Conservation (phyloP, 2,797 vertebrate genomes). For the Stomatorhinus walkeri region DNA sequence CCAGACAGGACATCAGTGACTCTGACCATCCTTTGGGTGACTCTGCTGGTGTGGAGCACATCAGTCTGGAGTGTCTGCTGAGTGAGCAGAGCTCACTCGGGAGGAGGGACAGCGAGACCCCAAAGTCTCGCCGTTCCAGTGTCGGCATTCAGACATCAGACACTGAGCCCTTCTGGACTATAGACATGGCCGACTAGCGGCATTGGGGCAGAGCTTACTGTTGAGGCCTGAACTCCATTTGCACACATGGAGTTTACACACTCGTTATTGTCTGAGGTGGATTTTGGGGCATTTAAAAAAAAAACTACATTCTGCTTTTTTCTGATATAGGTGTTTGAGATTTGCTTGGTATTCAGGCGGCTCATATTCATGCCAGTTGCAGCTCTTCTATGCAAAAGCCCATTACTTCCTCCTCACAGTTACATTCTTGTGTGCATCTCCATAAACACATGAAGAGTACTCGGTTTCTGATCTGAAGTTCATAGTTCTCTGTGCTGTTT, state of each 20-base stretch:
- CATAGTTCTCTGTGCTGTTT: background rate
- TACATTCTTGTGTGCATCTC: background rate
- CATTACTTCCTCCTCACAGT: background rate
- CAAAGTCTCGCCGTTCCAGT: constrained; percentile 54
- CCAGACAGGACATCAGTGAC: constrained; percentile 29
- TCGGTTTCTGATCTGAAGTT: background rate
- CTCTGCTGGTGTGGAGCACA: constrained; percentile 47
- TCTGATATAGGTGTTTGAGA: background rate
- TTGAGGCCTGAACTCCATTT: background rate
- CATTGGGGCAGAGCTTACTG: background rate
- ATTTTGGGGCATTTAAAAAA: constrained; percentile 34
- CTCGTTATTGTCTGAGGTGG: constrained; percentile 16
- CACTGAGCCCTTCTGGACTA: constrained; percentile 64
- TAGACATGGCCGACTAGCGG: constrained; percentile 57
- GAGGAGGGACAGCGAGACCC: constrained; percentile 56
- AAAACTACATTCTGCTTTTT: constrained; percentile 21
- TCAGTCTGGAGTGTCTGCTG: constrained; percentile 60
- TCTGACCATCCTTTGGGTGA: constrained; percentile 38
- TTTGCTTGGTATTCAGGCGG: background rate
- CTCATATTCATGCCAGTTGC: background rate
- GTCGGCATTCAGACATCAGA: constrained; percentile 55
- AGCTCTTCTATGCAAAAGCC: constrained; percentile 24
- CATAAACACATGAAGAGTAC: constrained; percentile 12
- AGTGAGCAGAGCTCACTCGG: constrained; percentile 50
- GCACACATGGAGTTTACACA: background rate